Base-by-base conservation (phyloP, 2,113 vertebrate genomes). In the Nesogale talazaci region DNA sequence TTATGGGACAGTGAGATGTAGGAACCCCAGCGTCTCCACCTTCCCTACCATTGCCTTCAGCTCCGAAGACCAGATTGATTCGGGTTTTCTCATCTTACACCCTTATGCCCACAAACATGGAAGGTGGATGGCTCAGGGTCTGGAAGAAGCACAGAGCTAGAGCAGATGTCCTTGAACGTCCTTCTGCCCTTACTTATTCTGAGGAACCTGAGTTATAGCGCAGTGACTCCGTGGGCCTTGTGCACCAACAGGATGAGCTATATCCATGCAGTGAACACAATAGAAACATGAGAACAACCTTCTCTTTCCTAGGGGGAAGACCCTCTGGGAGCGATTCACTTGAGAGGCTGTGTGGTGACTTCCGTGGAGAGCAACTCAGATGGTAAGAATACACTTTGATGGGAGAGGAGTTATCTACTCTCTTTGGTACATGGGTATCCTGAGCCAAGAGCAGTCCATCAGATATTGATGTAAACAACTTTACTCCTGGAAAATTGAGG, bases 261-360 rank as follows among this genome's bases (percentile, higher is more conserved):
- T 31, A 31, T 79, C 1, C 1, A 9, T 56, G 23, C 0, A 25
- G 38, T 74, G 4, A 52, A 52, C 79, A 61, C 7, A 69, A 52
- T 72, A 78, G 52, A 84, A 93, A 57, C 52, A 42, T 83, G 74
- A 75, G 2, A 0, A 77, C 15, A 6, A 56, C 17, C 20, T 12
- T 92, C 74, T 85, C 12, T 90, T 76, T 61, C 88, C 19, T 67
- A 99, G 98, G 95, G 99, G 98, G 96, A 99, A 80, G 98, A 98
- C 2, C 99, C 99, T 2, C 96, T 99, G 83, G 99, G 99, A 88
- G 98, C 99, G 1, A 98, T 99, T 96, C 98, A 98, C 90, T 97
- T 99, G 96, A 98, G 99, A 93, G 99, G 98, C 3, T 99, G 98
- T 0, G 99, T 99, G 91, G 98, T 99, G 87, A 99, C 99, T 25